Evolutionary conservation across 2,113 vertebrate genomes (phyloP).

Genomic region (Misgurnus anguillicaudatus): DNA sequence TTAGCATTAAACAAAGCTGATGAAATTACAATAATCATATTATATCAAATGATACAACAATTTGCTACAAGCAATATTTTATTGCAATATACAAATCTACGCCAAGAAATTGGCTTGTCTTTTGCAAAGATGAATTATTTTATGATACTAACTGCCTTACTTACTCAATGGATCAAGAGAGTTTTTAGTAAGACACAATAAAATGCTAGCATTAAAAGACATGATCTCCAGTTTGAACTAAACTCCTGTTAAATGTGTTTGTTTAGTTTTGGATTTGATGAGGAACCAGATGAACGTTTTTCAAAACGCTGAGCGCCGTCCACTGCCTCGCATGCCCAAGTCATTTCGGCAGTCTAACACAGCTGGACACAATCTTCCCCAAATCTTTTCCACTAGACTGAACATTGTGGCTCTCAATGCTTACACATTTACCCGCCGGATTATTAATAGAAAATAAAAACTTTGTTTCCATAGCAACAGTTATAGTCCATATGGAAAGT

Average conservation of each 20-base stretch:
- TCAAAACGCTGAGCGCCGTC: background rate
- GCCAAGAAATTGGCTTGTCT: background rate
- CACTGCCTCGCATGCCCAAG: constrained; percentile 8
- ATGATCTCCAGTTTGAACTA: background rate
- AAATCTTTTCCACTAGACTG: constrained; percentile 40
- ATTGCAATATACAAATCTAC: background rate
- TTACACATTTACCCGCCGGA: constrained; percentile 66
- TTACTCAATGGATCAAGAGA: background rate
- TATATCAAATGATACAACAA: background rate
- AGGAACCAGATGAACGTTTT: background rate
- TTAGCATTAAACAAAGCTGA: background rate
- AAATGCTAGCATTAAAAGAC: too few relatives aligned
- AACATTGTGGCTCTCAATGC: constrained; percentile 54
- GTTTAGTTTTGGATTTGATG: background rate
- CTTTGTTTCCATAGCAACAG: constrained; percentile 83
- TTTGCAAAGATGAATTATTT: background rate
- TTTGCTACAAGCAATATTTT: background rate
- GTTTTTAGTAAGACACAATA: background rate
- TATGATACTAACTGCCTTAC: background rate
- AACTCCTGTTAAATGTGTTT: background rate
- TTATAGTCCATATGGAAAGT: constrained; percentile 80
- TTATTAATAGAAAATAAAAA: constrained; percentile 84
- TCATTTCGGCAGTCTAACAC: constrained; percentile 27
- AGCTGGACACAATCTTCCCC: background rate
- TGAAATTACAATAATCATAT: background rate